A percentile compares a stretch with the other conserved stretches of the same genome.
phyloP scores from a whole-genome alignment of 2,797 vertebrate species.

The Fundulus diaphanus region DNA sequence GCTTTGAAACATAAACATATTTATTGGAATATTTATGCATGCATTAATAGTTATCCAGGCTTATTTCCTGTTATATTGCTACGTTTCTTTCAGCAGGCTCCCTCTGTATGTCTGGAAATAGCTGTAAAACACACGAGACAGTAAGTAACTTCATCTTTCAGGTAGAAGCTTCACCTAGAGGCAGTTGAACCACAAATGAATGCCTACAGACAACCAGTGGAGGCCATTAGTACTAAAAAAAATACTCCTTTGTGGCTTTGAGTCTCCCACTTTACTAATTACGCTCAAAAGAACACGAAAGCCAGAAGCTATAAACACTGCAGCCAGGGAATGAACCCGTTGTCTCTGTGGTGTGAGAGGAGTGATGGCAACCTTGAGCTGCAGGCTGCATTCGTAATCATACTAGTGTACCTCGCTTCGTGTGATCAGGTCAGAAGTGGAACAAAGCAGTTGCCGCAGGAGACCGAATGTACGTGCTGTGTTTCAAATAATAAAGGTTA shows the following conservation, averaged over 20 bases:
- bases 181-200: constrained; percentile 30
- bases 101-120: constrained; percentile 5
- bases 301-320: constrained; percentile 31
- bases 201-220: constrained; percentile 14
- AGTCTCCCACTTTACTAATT: constrained; percentile 41
- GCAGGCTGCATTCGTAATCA: constrained; percentile 54
- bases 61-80: constrained; percentile 1
- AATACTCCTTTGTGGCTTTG: constrained; percentile 22
- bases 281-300: constrained; percentile 30
- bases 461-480: constrained; percentile 18
- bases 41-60: neutral
- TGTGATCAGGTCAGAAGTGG: constrained; percentile 45
- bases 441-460: constrained; percentile 28
- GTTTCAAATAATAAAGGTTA: neutral
- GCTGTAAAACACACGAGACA: neutral
- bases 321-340: constrained; percentile 42
- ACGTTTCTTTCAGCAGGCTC: constrained; percentile 9
- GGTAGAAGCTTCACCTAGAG: constrained; percentile 20
- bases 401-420: constrained; percentile 37
- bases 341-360: constrained; percentile 24
- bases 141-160: constrained; percentile 18
- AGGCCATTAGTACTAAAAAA: constrained; percentile 25
- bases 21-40: neutral
- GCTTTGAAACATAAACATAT: neutral
- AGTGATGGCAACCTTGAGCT: constrained; percentile 21